A percentile compares a stretch with the other conserved stretches of the same genome.
Conservation (phyloP, 2,113 vertebrate species). For the Sinocyclocheilus maitianheensis region DNA sequence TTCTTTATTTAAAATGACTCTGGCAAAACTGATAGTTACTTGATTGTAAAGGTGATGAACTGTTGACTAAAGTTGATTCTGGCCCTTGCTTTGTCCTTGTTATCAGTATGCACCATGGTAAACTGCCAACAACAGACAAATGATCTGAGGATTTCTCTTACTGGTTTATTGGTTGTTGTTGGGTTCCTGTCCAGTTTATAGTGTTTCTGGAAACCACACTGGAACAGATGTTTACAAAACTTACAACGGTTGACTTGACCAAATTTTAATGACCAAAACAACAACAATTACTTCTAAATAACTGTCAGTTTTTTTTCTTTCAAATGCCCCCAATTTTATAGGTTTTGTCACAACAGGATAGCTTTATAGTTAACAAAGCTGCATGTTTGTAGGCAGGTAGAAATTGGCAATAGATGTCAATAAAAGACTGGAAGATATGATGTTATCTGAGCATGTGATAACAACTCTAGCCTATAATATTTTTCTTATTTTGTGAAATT, state of each 20-base stretch:
- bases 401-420: neutral
- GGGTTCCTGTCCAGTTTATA: conserved; percentile 1
- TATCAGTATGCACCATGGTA: conserved; percentile 27
- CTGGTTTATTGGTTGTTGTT: conserved; percentile 11
- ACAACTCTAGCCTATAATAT: neutral
- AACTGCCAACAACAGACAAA: conserved; percentile 28
- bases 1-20: neutral
- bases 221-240: conserved; percentile 1
- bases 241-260: too few relatives aligned
- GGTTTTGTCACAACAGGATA: neutral
- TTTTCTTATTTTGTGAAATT: conserved; percentile 1
- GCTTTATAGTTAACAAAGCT: neutral
- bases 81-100: neutral
- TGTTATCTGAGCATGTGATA: neutral
- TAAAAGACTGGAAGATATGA: neutral
- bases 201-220: neutral
- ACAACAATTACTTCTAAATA: neutral
- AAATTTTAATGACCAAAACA: neutral
- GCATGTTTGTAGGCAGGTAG: neutral
- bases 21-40: neutral
- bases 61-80: conserved; percentile 3
- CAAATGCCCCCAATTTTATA: too few relatives aligned
- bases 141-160: conserved; percentile 34
- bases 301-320: neutral
- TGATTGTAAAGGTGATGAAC: conserved; percentile 4